These are phyloP conservation scores for Pygoscelis adeliae DNA, from an alignment of 2,113 vertebrate genomes.

Conservation along the genomic window DNA sequence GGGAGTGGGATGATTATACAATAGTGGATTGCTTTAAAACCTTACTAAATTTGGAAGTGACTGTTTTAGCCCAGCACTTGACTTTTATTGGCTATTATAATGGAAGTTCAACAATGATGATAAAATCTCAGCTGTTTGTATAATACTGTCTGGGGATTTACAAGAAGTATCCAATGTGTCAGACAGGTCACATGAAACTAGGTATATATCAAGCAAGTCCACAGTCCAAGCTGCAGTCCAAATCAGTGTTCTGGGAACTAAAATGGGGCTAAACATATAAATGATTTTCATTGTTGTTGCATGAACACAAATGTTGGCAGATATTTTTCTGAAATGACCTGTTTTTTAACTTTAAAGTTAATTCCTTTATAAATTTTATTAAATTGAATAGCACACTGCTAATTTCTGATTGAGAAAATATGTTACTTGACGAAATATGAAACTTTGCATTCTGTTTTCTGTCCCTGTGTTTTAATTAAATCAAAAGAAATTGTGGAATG, in stretches of 20 bases:
- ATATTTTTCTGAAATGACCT: neutral
- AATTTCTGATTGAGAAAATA: neutral
- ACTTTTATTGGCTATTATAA: neutral
- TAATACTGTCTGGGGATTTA: neutral
- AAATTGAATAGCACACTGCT: neutral
- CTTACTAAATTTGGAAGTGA: neutral
- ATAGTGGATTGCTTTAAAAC: neutral
- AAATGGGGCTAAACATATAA: neutral
- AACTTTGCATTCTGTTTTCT: neutral
- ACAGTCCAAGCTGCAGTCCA: neutral
- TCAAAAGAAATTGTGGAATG: neutral
- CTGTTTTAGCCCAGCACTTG: neutral
- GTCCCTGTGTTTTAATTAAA: neutral
- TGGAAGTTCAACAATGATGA: neutral
- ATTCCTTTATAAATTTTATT: neutral
- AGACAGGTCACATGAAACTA: neutral
- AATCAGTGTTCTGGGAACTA: neutral
- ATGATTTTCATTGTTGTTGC: neutral
- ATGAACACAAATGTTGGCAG: neutral
- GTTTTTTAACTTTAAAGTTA: neutral
- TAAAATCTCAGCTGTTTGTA: neutral
- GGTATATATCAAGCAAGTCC: neutral
- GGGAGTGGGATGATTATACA: neutral
- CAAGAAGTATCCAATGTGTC: neutral
- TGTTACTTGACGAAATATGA: neutral